Percentiles rank a stretch among this genome's conserved stretches.
phyloP scores from a whole-genome alignment of 2,797 vertebrate genomes.

The Cuculus canorus region DNA sequence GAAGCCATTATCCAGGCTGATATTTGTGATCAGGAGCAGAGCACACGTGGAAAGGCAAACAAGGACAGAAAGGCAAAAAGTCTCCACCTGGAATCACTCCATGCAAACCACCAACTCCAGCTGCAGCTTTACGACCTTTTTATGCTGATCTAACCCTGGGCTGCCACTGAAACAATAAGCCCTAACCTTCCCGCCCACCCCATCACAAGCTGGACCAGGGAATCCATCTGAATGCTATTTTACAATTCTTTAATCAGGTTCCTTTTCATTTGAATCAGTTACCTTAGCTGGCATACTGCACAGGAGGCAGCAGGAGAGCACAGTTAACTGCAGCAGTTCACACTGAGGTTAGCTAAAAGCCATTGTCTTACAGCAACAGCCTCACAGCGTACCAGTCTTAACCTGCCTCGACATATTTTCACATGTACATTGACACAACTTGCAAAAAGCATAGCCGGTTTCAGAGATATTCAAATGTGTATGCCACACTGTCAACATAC shows the following conservation, averaged over 20 bases:
- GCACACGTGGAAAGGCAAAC: not conserved
- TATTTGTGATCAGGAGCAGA: not conserved
- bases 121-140: not conserved
- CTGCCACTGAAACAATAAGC: not conserved
- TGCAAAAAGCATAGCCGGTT: not conserved
- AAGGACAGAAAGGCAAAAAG: not conserved
- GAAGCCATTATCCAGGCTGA: not conserved
- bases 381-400: not conserved
- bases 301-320: not conserved
- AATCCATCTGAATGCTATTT: not conserved
- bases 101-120: not conserved
- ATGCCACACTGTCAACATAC: not conserved
- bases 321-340: not conserved
- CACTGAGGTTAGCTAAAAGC: not conserved
- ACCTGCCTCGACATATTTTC: not conserved
- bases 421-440: accelerated
- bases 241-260: not conserved
- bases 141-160: not conserved
- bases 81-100: not conserved
- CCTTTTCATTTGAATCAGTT: not conserved
- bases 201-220: accelerated
- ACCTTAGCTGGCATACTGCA: not conserved
- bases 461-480: accelerated
- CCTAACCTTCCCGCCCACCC: not conserved
- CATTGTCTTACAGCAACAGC: not conserved